Conservation (phyloP, 2,113 vertebrate genomes). For the Galemys pyrenaicus region DNA sequence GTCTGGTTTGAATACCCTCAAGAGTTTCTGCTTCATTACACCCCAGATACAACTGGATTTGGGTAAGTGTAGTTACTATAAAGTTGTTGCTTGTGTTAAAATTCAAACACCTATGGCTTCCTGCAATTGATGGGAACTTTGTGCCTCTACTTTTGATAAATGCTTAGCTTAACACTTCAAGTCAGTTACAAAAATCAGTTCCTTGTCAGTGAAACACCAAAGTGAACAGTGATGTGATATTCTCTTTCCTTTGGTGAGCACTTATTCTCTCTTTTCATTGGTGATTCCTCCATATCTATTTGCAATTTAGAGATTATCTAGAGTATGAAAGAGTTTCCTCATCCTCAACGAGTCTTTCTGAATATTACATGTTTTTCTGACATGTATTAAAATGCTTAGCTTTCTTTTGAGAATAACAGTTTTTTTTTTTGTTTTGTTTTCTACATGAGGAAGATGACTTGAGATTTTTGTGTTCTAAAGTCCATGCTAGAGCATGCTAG, state of each 20-base stretch:
- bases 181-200: not conserved
- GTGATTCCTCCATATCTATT: not conserved
- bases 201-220: not conserved
- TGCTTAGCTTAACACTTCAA: not conserved
- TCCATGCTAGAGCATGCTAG: not conserved
- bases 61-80: not conserved
- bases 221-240: not conserved
- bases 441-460: not conserved
- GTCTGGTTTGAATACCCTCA: not conserved
- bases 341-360: not conserved
- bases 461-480: not conserved
- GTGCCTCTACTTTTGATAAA: not conserved
- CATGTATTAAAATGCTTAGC: not conserved
- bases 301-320: not conserved
- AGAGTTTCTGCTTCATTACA: not conserved
- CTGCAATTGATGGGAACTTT: not conserved
- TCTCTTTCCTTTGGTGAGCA: not conserved
- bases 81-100: not conserved
- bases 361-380: not conserved
- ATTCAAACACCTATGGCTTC: not conserved
- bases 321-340: not conserved
- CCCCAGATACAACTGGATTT: not conserved
- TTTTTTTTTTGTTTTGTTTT: not conserved
- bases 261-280: not conserved
- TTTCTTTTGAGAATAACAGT: not conserved